These are phyloP conservation scores for Eulithis testata DNA, from an alignment of 2,888 invertebrate genomes.

Conservation along the genomic window DNA sequence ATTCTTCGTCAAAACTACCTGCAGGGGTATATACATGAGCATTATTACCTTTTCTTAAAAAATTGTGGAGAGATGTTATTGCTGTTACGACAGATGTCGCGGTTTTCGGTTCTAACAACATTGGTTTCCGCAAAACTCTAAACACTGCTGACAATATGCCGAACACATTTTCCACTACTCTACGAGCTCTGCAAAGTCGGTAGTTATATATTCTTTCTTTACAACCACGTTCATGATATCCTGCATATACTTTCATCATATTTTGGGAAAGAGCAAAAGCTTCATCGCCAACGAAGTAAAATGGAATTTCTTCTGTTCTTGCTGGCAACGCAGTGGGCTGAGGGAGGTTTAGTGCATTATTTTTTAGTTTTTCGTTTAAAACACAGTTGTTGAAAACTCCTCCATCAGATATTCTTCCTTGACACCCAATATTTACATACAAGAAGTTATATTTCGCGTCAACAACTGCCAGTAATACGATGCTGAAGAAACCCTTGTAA, in stretches of 20 bases:
- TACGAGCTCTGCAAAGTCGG: constrained; percentile 30
- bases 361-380: not conserved
- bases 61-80: not conserved
- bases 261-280: not conserved
- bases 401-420: constrained; percentile 44
- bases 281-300: not conserved
- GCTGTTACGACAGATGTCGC: not conserved
- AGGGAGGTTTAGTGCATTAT: not conserved
- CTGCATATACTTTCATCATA: constrained; percentile 33
- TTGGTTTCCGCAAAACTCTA: constrained; percentile 35
- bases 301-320: not conserved
- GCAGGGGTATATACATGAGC: no score
- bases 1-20: no score
- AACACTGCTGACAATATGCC: constrained; percentile 33
- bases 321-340: not conserved
- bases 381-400: constrained; percentile 38
- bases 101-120: constrained; percentile 28
- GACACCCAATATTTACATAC: constrained; percentile 41
- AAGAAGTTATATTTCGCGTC: constrained; percentile 42
- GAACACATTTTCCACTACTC: constrained; percentile 24
- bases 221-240: constrained; percentile 4
- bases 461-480: constrained; percentile 40
- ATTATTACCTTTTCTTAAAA: no score
- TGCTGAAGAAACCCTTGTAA: constrained; percentile 46
- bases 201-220: constrained; percentile 18